Conservation (phyloP, 2,888 invertebrate genomes). For the Rotaria socialis region DNA sequence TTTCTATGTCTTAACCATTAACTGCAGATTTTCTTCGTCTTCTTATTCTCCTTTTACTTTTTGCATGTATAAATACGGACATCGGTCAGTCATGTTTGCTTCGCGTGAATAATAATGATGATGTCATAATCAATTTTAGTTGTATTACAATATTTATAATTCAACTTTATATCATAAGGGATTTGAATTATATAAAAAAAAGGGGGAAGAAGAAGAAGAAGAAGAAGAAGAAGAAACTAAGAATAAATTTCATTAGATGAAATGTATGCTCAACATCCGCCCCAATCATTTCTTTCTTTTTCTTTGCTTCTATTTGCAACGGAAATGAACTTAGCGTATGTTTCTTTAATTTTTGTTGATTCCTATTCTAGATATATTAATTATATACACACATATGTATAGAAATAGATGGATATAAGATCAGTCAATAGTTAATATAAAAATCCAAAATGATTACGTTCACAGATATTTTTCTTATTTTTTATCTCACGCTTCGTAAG, state of each 20-base stretch:
- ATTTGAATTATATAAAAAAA: not conserved
- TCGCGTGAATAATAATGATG: not conserved
- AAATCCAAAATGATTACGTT: not conserved
- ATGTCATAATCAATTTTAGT: constrained; percentile 2
- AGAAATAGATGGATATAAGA: not conserved
- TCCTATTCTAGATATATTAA: too few species aligned
- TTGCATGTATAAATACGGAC: not conserved
- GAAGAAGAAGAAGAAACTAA: not conserved
- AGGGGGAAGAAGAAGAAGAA: not conserved
- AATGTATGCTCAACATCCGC: not conserved
- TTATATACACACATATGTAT: not conserved
- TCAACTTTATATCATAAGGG: not conserved
- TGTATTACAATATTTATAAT: constrained; percentile 6
- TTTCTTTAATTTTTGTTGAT: constrained; percentile 1
- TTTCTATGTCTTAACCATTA: not conserved
- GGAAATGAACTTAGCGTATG: not conserved
- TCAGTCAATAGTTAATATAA: not conserved
- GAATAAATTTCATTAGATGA: not conserved
- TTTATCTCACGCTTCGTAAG: not conserved
- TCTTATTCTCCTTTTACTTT: not conserved
- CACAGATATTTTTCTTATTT: not conserved
- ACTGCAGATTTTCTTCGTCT: not conserved
- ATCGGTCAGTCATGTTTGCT: not conserved
- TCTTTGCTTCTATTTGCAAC: not conserved
- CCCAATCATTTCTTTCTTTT: not conserved